phyloP scores from a whole-genome alignment of 2,888 invertebrate genomes.

The Aleiodes alternator region DNA sequence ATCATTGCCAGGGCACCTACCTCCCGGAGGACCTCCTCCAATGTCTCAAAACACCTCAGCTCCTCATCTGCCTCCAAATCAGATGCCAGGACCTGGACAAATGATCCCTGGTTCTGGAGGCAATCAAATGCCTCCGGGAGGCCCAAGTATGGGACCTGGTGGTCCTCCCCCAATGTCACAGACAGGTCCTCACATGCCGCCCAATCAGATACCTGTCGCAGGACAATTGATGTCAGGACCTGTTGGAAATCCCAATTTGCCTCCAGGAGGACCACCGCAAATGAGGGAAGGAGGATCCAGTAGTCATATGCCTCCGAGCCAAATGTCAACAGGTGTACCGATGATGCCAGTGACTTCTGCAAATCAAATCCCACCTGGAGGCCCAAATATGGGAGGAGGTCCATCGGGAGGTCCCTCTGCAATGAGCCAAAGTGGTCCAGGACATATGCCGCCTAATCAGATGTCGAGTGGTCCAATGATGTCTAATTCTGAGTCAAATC shows the following conservation, averaged over 20 bases:
- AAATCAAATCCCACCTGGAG: slow-evolving; percentile 56
- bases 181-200: slow-evolving; percentile 7
- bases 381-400: slow-evolving; percentile 56
- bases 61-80: slow-evolving; percentile 60
- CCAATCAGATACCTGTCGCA: background rate
- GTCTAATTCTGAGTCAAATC: slow-evolving; percentile 57
- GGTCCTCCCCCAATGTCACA: background rate
- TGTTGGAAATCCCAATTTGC: slow-evolving; percentile 49
- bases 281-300: slow-evolving; percentile 58
- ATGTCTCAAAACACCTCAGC: slow-evolving; percentile 58
- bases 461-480: slow-evolving; percentile 59
- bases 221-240: slow-evolving; percentile 61
- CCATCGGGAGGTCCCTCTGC: slow-evolving; percentile 59
- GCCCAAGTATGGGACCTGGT: slow-evolving; percentile 24
- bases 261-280: slow-evolving; percentile 8
- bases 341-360: slow-evolving; percentile 55
- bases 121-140: slow-evolving; percentile 47
- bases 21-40: slow-evolving; percentile 64
- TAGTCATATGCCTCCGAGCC: slow-evolving; percentile 63
- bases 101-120: slow-evolving; percentile 64
- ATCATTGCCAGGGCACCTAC: slow-evolving; percentile 59
- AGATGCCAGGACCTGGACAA: slow-evolving; percentile 33
- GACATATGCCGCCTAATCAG: slow-evolving; percentile 38
- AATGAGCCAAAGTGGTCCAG: slow-evolving; percentile 57
- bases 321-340: slow-evolving; percentile 65